A percentile compares a stretch with the other conserved stretches of the same genome.
Evolutionary conservation across 2,113 vertebrate genomes (phyloP).

Genomic region (Dissostichus mawsoni): DNA sequence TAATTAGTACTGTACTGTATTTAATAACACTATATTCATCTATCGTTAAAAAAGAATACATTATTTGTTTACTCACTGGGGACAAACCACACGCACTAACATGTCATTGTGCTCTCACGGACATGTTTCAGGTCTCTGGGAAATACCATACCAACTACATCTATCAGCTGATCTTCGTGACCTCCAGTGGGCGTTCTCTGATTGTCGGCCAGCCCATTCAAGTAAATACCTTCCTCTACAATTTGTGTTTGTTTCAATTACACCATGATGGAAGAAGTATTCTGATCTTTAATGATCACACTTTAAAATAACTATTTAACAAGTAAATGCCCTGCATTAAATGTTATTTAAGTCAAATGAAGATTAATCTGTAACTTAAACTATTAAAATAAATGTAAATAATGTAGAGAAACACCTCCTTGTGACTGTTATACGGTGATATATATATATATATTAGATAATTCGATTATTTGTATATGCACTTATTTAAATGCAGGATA

Average conservation of each 20-base stretch:
- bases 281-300: too few species aligned
- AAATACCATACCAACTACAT: conserved; percentile 57
- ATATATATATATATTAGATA: too few species aligned
- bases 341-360: too few species aligned
- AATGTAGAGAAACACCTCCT: too few species aligned
- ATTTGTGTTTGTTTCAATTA: background rate
- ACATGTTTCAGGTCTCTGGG: conserved; percentile 55
- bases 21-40: background rate
- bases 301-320: too few species aligned
- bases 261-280: too few species aligned
- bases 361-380: too few species aligned
- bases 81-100: background rate
- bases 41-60: background rate
- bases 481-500: too few species aligned
- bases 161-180: conserved; percentile 55
- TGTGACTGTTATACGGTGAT: too few species aligned
- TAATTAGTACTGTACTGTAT: background rate
- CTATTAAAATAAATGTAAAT: too few species aligned
- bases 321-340: too few species aligned
- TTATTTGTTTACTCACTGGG: background rate
- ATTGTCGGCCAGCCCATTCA: conserved; percentile 2
- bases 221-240: background rate
- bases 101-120: background rate
- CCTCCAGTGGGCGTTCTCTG: conserved; percentile 52
- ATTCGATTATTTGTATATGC: too few species aligned